Evolutionary conservation across 2,888 invertebrate species (phyloP).

Genomic region (Tipula vernalis): DNA sequence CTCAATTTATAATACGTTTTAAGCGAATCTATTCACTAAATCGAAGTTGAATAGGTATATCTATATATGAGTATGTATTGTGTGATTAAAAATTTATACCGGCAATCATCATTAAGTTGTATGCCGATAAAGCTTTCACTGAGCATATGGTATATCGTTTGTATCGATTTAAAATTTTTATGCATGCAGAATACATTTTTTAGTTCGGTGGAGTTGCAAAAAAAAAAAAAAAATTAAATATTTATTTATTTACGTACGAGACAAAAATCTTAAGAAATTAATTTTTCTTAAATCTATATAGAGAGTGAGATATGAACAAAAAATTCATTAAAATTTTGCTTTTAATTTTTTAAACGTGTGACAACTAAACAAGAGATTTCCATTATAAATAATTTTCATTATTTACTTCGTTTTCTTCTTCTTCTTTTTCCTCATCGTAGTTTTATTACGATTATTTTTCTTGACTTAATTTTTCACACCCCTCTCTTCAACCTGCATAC

Average conservation of each 20-base stretch:
- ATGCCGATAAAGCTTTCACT: not conserved
- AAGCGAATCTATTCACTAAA: not conserved
- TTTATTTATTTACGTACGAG: not conserved
- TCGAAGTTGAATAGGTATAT: not conserved
- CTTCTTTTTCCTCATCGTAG: not conserved
- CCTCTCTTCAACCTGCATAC: not conserved
- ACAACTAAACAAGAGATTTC: conserved; percentile 10
- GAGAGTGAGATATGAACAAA: not conserved
- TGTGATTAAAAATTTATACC: not conserved
- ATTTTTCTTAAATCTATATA: not conserved
- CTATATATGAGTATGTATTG: not conserved
- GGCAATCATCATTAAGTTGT: not conserved
- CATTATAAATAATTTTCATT: conserved; percentile 4
- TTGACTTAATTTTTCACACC: not conserved
- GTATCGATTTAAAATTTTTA: not conserved
- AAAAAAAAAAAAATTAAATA: not conserved
- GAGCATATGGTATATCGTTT: not conserved
- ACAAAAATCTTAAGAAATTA: not conserved
- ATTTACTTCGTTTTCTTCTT: not conserved
- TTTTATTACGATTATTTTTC: not conserved
- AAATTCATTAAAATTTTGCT: not conserved
- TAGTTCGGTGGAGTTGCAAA: not conserved
- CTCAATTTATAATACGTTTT: not conserved
- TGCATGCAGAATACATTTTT: not conserved
- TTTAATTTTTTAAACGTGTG: conserved; percentile 6